A percentile compares a stretch with the other conserved stretches of the same genome.
These are phyloP conservation scores for Melangyna quadrimaculata DNA, from an alignment of 2,888 invertebrate genomes.

Conservation along the genomic window DNA sequence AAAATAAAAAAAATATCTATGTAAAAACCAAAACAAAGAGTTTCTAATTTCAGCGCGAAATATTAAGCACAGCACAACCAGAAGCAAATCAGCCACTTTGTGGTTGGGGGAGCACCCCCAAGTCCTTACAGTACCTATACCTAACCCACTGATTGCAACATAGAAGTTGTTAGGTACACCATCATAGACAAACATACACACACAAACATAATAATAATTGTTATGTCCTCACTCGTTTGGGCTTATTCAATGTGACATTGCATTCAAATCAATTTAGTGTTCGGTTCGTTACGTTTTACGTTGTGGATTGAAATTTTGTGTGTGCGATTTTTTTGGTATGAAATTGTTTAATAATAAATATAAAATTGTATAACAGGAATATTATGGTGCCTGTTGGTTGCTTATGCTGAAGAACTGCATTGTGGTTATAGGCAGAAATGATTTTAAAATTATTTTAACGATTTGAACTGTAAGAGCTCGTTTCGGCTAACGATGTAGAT, in stretches of 20 bases:
- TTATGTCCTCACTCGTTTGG: constrained; percentile 29
- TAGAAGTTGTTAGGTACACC: neutral
- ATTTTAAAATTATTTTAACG: constrained; percentile 29
- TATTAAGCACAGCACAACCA: constrained; percentile 28
- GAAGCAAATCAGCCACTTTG: constrained; percentile 12
- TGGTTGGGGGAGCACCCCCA: constrained; percentile 19
- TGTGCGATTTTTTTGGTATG: constrained; percentile 1
- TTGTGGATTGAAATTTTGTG: constrained; percentile 36
- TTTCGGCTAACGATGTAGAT: constrained; percentile 44
- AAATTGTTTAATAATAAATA: constrained; percentile 51
- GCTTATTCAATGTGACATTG: constrained; percentile 62
- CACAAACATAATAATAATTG: constrained; percentile 22
- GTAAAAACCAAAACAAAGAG: constrained; percentile 37
- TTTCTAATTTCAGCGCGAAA: constrained; percentile 64
- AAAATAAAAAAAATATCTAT: constrained; percentile 5
- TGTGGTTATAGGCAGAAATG: neutral
- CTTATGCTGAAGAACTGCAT: neutral
- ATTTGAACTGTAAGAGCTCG: constrained; percentile 11
- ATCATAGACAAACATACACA: constrained; percentile 3
- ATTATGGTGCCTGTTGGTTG: constrained; percentile 13
- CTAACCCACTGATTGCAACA: constrained; percentile 60
- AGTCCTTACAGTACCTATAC: constrained; percentile 28
- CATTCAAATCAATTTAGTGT: constrained; percentile 66
- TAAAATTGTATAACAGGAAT: constrained; percentile 52
- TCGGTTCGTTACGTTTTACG: constrained; percentile 58